Conservation (phyloP, 1,140 invertebrate species). For the Liolophura sinensis region DNA sequence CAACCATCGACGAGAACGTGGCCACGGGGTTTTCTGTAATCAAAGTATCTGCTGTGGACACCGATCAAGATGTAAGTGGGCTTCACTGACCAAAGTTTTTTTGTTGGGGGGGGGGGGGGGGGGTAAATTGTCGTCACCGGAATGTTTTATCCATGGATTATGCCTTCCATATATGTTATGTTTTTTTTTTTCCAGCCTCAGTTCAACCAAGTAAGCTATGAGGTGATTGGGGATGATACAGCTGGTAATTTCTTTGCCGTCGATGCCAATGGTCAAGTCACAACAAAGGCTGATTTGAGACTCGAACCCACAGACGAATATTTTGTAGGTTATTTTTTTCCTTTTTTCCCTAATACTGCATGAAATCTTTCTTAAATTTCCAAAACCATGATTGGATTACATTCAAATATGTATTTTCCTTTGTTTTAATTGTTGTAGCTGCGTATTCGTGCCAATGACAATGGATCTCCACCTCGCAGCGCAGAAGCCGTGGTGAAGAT, state of each 20-base stretch:
- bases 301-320: too few relatives aligned
- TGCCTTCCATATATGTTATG: neutral
- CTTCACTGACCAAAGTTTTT: neutral
- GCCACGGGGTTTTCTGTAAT: constrained; percentile 19
- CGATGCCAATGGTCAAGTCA: constrained; percentile 10
- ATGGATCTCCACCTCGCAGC: constrained; percentile 22
- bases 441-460: constrained; percentile 30
- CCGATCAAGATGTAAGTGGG: constrained; percentile 33
- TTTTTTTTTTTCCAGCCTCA: constrained; percentile 23
- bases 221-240: constrained; percentile 15
- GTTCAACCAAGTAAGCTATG: constrained; percentile 34
- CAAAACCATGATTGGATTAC: too few relatives aligned
- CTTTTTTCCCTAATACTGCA: too few relatives aligned
- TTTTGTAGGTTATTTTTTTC: too few relatives aligned
- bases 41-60: constrained; percentile 32
- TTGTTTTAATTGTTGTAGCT: constrained; percentile 23
- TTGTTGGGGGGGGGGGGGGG: neutral
- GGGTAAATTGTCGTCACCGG: neutral
- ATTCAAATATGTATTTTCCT: too few relatives aligned
- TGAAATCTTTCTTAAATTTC: too few relatives aligned
- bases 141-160: neutral
- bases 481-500: constrained; percentile 30
- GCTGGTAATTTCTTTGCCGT: constrained; percentile 7
- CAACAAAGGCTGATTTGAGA: neutral
- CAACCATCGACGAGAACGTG: constrained; percentile 25